Conservation (phyloP, 2,888 invertebrate genomes). For the Brachypalpus laphriformis region DNA sequence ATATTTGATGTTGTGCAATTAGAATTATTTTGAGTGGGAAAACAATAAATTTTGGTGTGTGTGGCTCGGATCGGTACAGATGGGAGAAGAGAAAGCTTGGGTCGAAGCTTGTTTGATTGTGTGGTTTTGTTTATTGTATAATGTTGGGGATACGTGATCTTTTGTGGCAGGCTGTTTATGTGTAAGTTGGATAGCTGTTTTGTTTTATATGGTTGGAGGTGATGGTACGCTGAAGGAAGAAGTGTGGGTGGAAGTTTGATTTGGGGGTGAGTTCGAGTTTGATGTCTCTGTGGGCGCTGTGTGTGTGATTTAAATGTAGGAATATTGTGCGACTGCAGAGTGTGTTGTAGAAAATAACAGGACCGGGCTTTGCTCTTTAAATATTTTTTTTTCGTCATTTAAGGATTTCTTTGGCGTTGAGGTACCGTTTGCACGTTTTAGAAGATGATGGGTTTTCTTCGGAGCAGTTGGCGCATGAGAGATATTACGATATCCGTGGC, state of each 20-base stretch:
- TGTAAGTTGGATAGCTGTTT: not conserved
- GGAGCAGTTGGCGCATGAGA: constrained; percentile 7
- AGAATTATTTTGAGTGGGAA: too few relatives aligned
- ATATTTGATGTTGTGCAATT: too few relatives aligned
- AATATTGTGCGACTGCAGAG: not conserved
- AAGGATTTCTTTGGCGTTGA: too few relatives aligned
- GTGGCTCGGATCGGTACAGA: not conserved
- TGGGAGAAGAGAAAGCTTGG: not conserved
- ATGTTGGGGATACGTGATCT: not conserved
- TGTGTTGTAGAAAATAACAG: not conserved
- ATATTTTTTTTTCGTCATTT: too few relatives aligned
- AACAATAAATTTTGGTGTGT: too few relatives aligned
- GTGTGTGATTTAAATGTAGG: not conserved
- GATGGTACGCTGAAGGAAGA: not conserved
- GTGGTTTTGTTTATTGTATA: not conserved
- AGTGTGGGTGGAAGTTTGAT: not conserved
- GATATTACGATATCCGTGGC: too few relatives aligned
- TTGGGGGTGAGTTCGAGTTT: not conserved
- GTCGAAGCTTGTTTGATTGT: not conserved
- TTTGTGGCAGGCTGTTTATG: not conserved
- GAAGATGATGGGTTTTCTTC: too few relatives aligned
- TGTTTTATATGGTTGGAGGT: not conserved
- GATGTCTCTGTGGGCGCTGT: not conserved
- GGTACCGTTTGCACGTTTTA: too few relatives aligned
- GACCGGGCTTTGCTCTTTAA: too few relatives aligned